Evolutionary conservation across 2,888 invertebrate genomes (phyloP), one percentile per base, ranked within the genome.

Genomic region (Machimus rusticus): DNA sequence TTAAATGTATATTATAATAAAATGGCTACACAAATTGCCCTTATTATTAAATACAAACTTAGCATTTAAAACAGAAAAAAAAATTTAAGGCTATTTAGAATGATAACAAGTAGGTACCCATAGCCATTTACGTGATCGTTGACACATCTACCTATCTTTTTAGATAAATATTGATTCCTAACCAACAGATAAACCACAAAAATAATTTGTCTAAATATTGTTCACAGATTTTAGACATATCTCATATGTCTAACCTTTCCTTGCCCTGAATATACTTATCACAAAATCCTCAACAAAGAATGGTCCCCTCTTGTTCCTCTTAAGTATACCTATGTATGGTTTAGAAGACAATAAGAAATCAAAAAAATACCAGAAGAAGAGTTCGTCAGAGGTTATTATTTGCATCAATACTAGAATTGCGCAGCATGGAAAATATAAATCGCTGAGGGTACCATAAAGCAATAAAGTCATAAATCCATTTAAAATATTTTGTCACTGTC

Each of bases 401-500:
- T 28, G 51, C 79, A 79, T 79, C 79, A 79, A 79, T 79, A 79
- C 6, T 1, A 51, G 31, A 79, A 79, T 39, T 79, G 79, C 79
- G 79, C 79, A 79, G 51, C 31, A 55, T 79, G 79, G 14, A 37
- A 23, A 46, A 46, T 46, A 46, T 46, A 46, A 46, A 79, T 51
- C 46, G 66, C 66, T 66, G 66, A 66, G 66, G 12, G 12, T 66
- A 4, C 16, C 51, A 79, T 31, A 79, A 19, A 19, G 12, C 51
- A 9, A 46, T 79, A 79, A 79, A 79, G 51, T 39, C 23, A 79
- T 79, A 79, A 79, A 79, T 79, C 51, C 79, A 79, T 79, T 51
- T 79, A 79, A 78, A 78, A 79, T 46, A 46, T 79, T 79, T 79
- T 79, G 79, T 79, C 79, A 51, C 79, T 51, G 51, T 79, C 78